Conservation (phyloP, 2,113 vertebrate species). For the Chamaetylas fuelleborni region DNA sequence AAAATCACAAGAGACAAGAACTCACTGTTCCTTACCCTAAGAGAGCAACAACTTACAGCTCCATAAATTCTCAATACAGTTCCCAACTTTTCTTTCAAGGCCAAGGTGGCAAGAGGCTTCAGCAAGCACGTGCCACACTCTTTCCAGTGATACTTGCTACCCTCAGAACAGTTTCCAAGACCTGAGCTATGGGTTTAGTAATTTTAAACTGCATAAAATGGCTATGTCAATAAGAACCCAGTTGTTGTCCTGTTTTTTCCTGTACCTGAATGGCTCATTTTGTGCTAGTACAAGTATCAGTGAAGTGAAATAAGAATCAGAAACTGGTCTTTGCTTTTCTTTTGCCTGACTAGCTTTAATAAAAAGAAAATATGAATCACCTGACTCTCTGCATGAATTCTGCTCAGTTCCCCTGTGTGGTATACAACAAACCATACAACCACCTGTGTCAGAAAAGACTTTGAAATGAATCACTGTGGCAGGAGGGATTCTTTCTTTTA, state of each 20-base stretch:
- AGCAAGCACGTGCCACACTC: neutral
- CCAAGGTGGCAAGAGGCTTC: neutral
- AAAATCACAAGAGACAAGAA: conserved; percentile 11
- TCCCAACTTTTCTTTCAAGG: neutral
- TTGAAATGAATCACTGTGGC: neutral
- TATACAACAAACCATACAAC: neutral
- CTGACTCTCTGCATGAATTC: neutral
- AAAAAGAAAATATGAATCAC: neutral
- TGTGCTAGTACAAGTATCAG: neutral
- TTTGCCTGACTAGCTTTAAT: neutral
- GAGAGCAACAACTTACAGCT: neutral
- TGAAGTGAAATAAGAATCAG: neutral
- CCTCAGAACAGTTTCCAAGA: neutral
- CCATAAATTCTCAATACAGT: neutral
- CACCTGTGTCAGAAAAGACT: neutral
- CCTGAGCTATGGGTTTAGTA: neutral
- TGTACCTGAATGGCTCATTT: neutral
- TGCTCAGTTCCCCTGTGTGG: neutral
- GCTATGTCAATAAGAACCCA: neutral
- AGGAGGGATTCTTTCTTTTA: neutral
- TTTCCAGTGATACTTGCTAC: neutral
- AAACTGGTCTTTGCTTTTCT: neutral
- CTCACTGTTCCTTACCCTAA: neutral
- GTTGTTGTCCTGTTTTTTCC: neutral
- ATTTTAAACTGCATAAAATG: neutral